A percentile compares a stretch with the other conserved stretches of the same genome.
phyloP scores from a whole-genome alignment of 2,797 vertebrate species.

The Ctenosaura bakeri region DNA sequence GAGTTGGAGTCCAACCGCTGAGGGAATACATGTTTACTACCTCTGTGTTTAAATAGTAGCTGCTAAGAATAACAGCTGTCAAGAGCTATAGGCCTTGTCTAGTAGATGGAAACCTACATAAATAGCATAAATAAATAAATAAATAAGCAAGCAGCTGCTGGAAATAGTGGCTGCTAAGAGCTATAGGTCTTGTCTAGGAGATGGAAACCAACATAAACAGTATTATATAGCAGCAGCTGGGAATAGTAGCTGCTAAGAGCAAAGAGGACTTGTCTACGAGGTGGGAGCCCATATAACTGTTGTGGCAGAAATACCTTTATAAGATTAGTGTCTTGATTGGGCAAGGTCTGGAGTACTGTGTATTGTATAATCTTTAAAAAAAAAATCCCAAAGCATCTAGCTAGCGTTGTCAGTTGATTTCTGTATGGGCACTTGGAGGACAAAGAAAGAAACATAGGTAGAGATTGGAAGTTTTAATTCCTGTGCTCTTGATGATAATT shows the following conservation, averaged over 20 bases:
- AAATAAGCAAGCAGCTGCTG: too few species aligned
- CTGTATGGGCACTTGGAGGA: conserved; percentile 41
- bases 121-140: too few species aligned
- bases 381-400: conserved; percentile 34
- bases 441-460: conserved; percentile 29
- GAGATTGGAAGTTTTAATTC: conserved; percentile 45
- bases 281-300: background rate
- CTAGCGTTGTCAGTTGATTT: conserved; percentile 52
- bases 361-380: conserved; percentile 38
- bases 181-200: background rate
- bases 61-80: background rate
- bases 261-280: background rate
- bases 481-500: conserved; percentile 13
- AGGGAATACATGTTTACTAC: background rate
- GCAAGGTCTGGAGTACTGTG: conserved; percentile 22
- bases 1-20: background rate
- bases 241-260: background rate
- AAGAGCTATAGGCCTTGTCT: background rate
- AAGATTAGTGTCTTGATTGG: conserved; percentile 38
- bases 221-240: background rate
- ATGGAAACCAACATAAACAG: background rate
- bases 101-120: background rate
- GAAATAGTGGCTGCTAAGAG: too few species aligned
- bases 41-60: background rate
- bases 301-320: conserved; percentile 25